Base-by-base conservation (phyloP, 2,113 vertebrate species). In the Leucopsar rothschildi region DNA sequence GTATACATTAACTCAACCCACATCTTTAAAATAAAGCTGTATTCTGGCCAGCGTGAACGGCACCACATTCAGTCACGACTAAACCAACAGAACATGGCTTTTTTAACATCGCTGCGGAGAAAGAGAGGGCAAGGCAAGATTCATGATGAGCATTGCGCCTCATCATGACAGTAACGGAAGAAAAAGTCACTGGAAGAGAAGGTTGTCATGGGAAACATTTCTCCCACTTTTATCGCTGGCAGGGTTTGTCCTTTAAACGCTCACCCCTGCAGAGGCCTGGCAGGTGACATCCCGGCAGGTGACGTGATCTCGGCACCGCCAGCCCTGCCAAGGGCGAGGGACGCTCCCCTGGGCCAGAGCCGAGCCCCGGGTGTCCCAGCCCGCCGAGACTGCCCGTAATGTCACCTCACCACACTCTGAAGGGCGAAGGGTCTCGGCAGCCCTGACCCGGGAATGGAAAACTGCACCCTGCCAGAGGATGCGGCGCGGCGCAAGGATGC, bases 271-370 rank as follows among this genome's bases (percentile, higher is more conserved):
- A 60, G 75, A 59, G 76, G 77, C 76, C 82, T 4, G 77, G 76
- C 92, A 86, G 95, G 93, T 89, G 87, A 70, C 72, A 70, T 6
- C 40, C 45, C 15, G 57, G 47, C 75, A 75, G 86, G 86, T 49
- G 81, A 81, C 79, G 61, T 5, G 17, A 5, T 70, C 76, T 10
- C 15, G 49, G 63, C 15, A 18, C 45, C 4, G 63, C 44, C 39
- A 69, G 61, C 79, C n/a, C 47, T 42, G 63, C 79, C 71, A 70
- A 77, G 49, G 64, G 71, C 80, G 49, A 77, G 71, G 79, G 64
- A 17, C 56, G 31, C 63, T 70, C 37, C 49, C 80, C 56, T 0
- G 80, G 71, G 64, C 49, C 71, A 69, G 72, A 16, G 70, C 55
- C 29, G 55, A 69, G 19, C 47, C n/a, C 45, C 24, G n/a, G 11